These are phyloP conservation scores for Scolopax rusticola DNA, from an alignment of 2,797 vertebrate genomes.

Conservation along the genomic window DNA sequence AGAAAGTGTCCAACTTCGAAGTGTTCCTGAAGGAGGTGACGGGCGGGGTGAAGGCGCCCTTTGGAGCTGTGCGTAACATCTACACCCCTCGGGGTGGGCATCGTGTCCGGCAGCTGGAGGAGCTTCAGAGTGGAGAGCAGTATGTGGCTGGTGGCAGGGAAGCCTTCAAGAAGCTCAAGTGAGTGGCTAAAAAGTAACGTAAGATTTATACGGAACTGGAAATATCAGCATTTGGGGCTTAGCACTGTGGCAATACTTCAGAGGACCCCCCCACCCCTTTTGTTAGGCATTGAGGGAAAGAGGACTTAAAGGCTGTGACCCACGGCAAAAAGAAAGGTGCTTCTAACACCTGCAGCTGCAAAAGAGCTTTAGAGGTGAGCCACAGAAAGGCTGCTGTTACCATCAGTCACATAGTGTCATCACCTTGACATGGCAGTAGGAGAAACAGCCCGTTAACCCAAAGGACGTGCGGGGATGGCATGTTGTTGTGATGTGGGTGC, in stretches of 20 bases:
- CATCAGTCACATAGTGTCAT: background rate
- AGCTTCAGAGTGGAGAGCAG: constrained; percentile 90
- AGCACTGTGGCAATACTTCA: background rate
- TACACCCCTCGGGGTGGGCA: constrained; percentile 92
- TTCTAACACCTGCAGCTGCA: background rate
- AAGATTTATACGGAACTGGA: background rate
- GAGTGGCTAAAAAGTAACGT: constrained; percentile 69
- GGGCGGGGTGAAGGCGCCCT: constrained; percentile 89
- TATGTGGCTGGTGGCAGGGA: constrained; percentile 95
- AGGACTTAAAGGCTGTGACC: background rate
- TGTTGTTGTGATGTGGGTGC: background rate
- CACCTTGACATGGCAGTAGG: background rate
- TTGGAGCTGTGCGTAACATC: constrained; percentile 94
- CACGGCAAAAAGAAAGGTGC: background rate
- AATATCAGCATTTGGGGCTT: background rate
- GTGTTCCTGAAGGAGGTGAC: constrained; percentile 93
- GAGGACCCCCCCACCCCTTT: background rate
- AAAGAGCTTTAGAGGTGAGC: background rate
- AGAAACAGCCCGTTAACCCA: background rate
- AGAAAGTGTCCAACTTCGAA: constrained; percentile 91
- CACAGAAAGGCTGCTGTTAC: background rate
- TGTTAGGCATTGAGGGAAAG: background rate
- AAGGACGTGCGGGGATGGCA: rapidly evolving
- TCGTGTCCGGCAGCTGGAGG: constrained; percentile 87
- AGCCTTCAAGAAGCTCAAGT: constrained; percentile 95